phyloP scores from a whole-genome alignment of 2,113 vertebrate genomes.

The Zeus faber region DNA sequence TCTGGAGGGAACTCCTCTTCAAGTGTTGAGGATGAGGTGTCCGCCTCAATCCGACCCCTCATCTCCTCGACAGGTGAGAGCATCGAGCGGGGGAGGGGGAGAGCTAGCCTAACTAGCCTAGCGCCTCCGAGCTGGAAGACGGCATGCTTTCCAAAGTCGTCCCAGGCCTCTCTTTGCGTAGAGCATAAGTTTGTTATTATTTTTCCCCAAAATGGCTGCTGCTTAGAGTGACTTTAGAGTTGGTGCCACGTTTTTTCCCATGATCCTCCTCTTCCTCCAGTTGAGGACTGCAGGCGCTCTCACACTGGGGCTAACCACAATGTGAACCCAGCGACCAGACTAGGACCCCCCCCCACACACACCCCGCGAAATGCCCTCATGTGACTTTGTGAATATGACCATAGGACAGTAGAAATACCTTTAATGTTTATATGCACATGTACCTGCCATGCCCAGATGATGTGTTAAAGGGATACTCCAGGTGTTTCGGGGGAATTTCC shows the following conservation, averaged over 20 bases:
- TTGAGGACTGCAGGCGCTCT: conserved; percentile 74
- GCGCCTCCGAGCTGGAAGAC: neutral
- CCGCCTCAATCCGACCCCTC: conserved; percentile 89
- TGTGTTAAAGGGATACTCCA: too few relatives aligned
- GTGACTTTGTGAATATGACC: conserved; percentile 68
- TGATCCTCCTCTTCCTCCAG: conserved; percentile 76
- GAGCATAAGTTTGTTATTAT: conserved; percentile 51
- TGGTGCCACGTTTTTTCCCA: conserved; percentile 68
- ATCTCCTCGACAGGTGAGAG: conserved; percentile 89
- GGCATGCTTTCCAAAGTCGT: conserved; percentile 32
- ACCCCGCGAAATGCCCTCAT: conserved; percentile 55
- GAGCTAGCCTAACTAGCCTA: neutral
- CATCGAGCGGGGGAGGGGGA: conserved; percentile 43
- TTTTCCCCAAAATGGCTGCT: neutral
- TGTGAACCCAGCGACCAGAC: conserved; percentile 63
- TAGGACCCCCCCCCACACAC: conserved; percentile 57
- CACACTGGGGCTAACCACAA: conserved; percentile 69
- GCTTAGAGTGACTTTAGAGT: conserved; percentile 40
- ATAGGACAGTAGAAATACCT: conserved; percentile 49
- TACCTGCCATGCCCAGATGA: neutral
- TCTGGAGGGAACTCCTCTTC: conserved; percentile 96
- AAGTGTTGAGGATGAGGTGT: conserved; percentile 97
- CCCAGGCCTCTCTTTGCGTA: conserved; percentile 65
- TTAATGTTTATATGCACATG: neutral
- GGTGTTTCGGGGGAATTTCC: too few relatives aligned